Evolutionary conservation across 2,888 invertebrate species (phyloP).

Genomic region (Spodoptera exigua): DNA sequence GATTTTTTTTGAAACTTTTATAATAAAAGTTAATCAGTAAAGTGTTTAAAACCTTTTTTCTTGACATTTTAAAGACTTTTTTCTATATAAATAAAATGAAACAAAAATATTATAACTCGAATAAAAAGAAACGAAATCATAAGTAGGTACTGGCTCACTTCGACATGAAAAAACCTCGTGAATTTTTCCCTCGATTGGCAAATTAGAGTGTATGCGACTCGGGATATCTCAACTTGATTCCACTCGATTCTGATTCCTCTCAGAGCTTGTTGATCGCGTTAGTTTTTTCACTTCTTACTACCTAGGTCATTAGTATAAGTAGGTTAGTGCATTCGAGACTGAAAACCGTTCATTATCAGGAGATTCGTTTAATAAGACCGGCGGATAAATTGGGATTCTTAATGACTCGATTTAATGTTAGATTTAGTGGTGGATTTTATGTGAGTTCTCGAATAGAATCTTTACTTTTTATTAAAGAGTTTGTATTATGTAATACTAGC

Average conservation of each 20-base stretch:
- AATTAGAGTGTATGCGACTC: conserved; percentile 75
- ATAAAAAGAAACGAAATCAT: background rate
- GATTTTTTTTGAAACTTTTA: too few species aligned
- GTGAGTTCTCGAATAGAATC: too few species aligned
- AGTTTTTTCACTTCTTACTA: conserved; percentile 49
- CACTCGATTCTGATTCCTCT: conserved; percentile 64
- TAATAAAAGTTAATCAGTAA: too few species aligned
- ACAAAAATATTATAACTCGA: too few species aligned
- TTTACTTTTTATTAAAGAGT: too few species aligned
- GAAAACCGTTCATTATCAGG: conserved; percentile 28
- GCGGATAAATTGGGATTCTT: conserved; percentile 11
- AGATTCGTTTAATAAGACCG: conserved; percentile 38
- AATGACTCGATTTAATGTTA: conserved; percentile 15
- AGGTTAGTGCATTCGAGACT: conserved; percentile 26
- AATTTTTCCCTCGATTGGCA: conserved; percentile 81
- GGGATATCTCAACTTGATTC: conserved; percentile 70
- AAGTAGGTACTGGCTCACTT: conserved; percentile 36
- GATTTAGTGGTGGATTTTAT: too few species aligned
- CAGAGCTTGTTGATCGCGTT: conserved; percentile 51
- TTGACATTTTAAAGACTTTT: too few species aligned
- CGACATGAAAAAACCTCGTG: conserved; percentile 46
- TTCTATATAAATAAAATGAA: too few species aligned
- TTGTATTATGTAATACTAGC: too few species aligned
- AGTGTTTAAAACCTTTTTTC: too few species aligned
- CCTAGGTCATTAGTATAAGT: conserved; percentile 44